Base-by-base conservation (phyloP, 1,140 invertebrate genomes). In the Danaus melanippus region DNA sequence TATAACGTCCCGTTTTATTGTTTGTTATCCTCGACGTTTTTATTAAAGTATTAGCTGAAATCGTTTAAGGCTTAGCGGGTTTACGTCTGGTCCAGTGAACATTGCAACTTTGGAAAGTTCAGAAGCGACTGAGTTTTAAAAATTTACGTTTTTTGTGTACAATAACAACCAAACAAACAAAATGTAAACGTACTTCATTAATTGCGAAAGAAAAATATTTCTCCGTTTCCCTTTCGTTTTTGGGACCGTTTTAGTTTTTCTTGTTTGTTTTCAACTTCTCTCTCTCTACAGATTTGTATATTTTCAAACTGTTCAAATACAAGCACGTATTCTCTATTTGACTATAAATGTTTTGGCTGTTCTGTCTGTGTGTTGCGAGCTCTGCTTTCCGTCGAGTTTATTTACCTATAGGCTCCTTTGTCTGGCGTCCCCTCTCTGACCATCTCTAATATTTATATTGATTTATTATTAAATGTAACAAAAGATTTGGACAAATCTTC, bases 61-160 rank as follows among this genome's bases (percentile, higher is more conserved):
- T 69, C 64, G 64, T 64, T 69, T 69, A 66, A 62, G 65, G 66
- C 64, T 74, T 71, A 69, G 57, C 51, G 62, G 68, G 65, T 71
- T 57, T 46, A 46, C 41, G 46, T 55, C 43, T 68, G 69, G 72
- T 75, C 72, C 70, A 61, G 51, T 75, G 72, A 68, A 43, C 72
- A 68, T 50, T n/a, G 12, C 21, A 58, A 50, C 46, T 62, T 58
- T 46, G 45, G 48, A 65, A 58, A 12, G 52, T 45, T 40, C 54
- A 60, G 62, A 56, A 61, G 15, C 54, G 53, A 52, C 57, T 50
- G 12, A 41, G 43, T 58, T 46, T 17, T 17, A 32, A 41, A 40
- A 42, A 40, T 50, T 15, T 15, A 1, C 15, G 15, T 15, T 15
- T 15, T 15, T 15, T 15, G 15, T 15, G 15, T 15, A 3, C 15